Percentiles rank a stretch among this genome's conserved stretches.
These are phyloP conservation scores for Apis mellifera DNA, from an alignment of 1,140 invertebrate genomes.

Conservation along the genomic window Amel_HAv3.1 CM009931.2:19305001-19305500, in stretches of 20 bases:
- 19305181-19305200: slow-evolving; percentile 88
- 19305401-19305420: slow-evolving; percentile 87
- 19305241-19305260: slow-evolving; percentile 90
- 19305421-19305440: slow-evolving; percentile 86
- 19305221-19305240: slow-evolving; percentile 87
- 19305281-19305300: slow-evolving; percentile 85
- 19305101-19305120: slow-evolving; percentile 79
- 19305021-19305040: slow-evolving; percentile 97
- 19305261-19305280: slow-evolving; percentile 86
- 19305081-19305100: slow-evolving; percentile 84
- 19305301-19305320: slow-evolving; percentile 85
- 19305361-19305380: not conserved
- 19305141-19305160: slow-evolving; percentile 84
- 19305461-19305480: slow-evolving; percentile 77
- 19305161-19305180: slow-evolving; percentile 89
- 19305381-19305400: slow-evolving; percentile 84
- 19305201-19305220: slow-evolving; percentile 88
- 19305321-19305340: slow-evolving; percentile 42
- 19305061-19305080: slow-evolving; percentile 90
- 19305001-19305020: slow-evolving; percentile 96
- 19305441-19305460: slow-evolving; percentile 81
- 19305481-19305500: slow-evolving; percentile 65
- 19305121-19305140: slow-evolving; percentile 78
- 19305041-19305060: slow-evolving; percentile 95
- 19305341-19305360: not conserved